Evolutionary conservation across 1,140 invertebrate genomes (phyloP).

Genomic region (Vanessa tameamea): DNA sequence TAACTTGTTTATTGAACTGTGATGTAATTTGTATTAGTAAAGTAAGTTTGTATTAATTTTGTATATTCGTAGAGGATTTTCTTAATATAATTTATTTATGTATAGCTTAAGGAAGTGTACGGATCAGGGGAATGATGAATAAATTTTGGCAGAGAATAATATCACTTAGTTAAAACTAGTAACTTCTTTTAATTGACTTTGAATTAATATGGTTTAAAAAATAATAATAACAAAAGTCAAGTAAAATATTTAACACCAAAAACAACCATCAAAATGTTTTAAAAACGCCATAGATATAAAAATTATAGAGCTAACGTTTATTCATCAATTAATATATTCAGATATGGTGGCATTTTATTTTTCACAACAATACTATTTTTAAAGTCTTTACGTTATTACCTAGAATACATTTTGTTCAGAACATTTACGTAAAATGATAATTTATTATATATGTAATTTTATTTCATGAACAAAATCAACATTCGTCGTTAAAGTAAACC

Average conservation of each 20-base stretch:
- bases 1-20: constrained; percentile 80
- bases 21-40: constrained; percentile 80
- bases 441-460: no score
- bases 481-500: no score
- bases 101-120: constrained; percentile 64
- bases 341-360: constrained; percentile 31
- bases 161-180: constrained; percentile 25
- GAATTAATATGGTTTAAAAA: constrained; percentile 6
- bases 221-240: constrained; percentile 12
- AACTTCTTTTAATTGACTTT: constrained; percentile 17
- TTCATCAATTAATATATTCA: constrained; percentile 49
- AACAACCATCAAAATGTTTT: constrained; percentile 4
- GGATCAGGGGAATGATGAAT: constrained; percentile 54
- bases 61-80: constrained; percentile 78
- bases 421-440: no score
- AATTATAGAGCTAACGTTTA: constrained; percentile 45
- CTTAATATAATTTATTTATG: constrained; percentile 79
- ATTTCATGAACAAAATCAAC: no score
- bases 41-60: constrained; percentile 79
- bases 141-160: constrained; percentile 46
- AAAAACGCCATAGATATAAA: constrained; percentile 7
- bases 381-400: neutral
- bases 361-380: neutral
- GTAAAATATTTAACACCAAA: constrained; percentile 5
- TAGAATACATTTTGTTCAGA: neutral